phyloP scores from a whole-genome alignment of 2,797 vertebrate species.

The Schizopygopsis pylzovi region DNA sequence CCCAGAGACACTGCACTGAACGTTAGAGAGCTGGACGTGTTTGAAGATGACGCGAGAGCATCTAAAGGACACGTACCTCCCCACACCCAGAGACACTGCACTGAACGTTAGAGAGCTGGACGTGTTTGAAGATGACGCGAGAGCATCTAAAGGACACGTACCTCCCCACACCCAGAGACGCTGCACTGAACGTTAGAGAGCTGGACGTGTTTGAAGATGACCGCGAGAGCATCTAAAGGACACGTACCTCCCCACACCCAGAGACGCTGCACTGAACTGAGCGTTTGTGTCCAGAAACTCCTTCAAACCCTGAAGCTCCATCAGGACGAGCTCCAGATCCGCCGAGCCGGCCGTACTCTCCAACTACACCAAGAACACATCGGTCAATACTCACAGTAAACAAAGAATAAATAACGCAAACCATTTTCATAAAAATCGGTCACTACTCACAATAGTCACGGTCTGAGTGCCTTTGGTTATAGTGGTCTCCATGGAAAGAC shows the following conservation, averaged over 20 bases:
- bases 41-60: conserved; percentile 27
- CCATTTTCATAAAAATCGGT: not conserved
- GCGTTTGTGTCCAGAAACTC: conserved; percentile 97
- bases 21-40: too few relatives aligned
- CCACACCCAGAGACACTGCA: conserved; percentile 76
- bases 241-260: conserved; percentile 87
- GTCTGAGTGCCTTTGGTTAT: conserved; percentile 88
- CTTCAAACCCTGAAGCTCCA: conserved; percentile 87
- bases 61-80: conserved; percentile 77
- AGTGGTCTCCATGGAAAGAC: conserved; percentile 87
- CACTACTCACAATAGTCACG: conserved; percentile 83
- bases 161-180: conserved; percentile 84
- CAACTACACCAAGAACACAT: conserved; percentile 71
- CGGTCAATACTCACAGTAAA: not conserved
- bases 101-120: too few relatives aligned
- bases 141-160: conserved; percentile 65
- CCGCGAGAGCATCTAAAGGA: not conserved
- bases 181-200: too few relatives aligned
- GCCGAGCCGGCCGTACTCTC: conserved; percentile 87
- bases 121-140: conserved; percentile 6
- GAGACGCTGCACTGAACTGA: conserved; percentile 89
- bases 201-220: not conserved
- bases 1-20: conserved; percentile 69
- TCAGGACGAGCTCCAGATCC: conserved; percentile 85
- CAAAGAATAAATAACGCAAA: not conserved